Base-by-base conservation (phyloP, 2,888 invertebrate genomes). In the Arge pagana region DNA sequence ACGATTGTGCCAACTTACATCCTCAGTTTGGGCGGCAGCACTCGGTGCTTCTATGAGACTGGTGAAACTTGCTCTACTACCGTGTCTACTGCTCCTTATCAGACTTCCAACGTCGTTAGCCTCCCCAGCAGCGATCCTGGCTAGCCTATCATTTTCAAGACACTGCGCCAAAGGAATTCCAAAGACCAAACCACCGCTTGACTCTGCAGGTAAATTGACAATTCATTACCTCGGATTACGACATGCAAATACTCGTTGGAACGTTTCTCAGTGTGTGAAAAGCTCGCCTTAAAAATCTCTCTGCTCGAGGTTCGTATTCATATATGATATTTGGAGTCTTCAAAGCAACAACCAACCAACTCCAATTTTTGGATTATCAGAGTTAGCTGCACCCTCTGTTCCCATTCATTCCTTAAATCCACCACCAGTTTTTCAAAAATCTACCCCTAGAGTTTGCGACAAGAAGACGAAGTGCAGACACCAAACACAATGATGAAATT, bases 91-190 rank as follows among this genome's bases (percentile, higher is more conserved):
- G 79, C 77, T 70, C 81, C 71, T 67, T 24, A 65, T 68, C 40
- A 72, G 64, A 48, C 51, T 76, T 26, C 68, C 74, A 43, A 73
- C 69, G 45, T 72, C 76, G 39, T 54, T 55, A 18, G 68, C 61
- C 51, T 71, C 76, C 7, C 70, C 72, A 13, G 70, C 58, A 4
- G 79, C 77, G 28, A 78, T 76, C 60, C 82, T 78, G 19, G 80
- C 74, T 51, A 83, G 67, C 53, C 82, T 77, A 77, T 94, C 94
- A 63, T 91, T 89, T 69, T 89, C 88, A 63, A 95, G 84, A 72
- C 94, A 94, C 70, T 90, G 90, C 48, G 86, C 82, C 60, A 96
- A 78, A 1, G 93, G 87, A 59, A 93, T 86, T 6, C 94, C 94
- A 69, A 96, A 96, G 50, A 93, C 89, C 62, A 88, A 80, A 51